Evolutionary conservation across 2,797 vertebrate genomes (phyloP).

Genomic region (Morus bassanus): DNA sequence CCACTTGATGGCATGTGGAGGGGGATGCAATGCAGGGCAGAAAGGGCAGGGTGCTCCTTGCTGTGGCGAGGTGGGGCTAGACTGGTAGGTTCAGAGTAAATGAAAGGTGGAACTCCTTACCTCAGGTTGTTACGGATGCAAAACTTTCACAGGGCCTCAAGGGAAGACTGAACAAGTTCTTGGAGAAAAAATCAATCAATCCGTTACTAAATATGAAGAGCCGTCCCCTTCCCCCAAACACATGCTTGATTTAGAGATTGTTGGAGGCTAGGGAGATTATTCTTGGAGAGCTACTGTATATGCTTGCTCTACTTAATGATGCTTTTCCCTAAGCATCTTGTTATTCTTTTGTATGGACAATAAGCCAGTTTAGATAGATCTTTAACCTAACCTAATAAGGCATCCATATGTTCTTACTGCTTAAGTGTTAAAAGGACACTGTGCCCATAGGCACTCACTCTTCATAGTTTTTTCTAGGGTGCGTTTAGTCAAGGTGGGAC

Average conservation of each 20-base stretch:
- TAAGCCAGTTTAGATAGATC: background rate
- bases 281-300: background rate
- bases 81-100: background rate
- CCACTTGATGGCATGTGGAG: background rate
- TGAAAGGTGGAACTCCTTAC: background rate
- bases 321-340: background rate
- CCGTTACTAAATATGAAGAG: background rate
- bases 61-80: background rate
- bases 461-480: background rate
- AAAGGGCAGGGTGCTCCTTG: background rate
- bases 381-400: background rate
- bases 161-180: background rate
- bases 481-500: background rate
- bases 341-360: background rate
- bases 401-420: background rate
- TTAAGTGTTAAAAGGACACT: background rate
- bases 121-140: background rate
- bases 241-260: background rate
- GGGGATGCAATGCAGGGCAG: background rate
- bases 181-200: background rate
- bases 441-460: background rate
- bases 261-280: background rate
- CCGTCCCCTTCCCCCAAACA: accelerated
- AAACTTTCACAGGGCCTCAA: background rate
- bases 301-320: background rate